phyloP scores from a whole-genome alignment of 2,888 invertebrate species.

The Aphodius granarius region DNA sequence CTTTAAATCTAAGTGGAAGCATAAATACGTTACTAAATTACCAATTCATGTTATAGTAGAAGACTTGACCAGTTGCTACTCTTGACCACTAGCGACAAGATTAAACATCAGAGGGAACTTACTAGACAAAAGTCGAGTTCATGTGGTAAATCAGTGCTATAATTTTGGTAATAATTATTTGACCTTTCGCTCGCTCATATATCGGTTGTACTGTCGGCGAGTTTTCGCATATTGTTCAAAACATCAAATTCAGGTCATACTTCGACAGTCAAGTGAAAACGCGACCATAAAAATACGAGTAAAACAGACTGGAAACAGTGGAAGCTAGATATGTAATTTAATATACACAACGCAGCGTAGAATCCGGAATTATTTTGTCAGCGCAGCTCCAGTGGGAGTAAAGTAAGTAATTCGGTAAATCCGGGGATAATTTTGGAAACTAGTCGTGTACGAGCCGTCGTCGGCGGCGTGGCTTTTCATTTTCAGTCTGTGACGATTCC shows the following conservation, averaged over 20 bases:
- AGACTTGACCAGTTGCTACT: too few relatives aligned
- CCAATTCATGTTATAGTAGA: too few relatives aligned
- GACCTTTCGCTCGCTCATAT: too few relatives aligned
- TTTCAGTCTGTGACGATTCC: neutral
- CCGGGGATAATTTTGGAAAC: neutral
- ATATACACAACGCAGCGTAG: neutral
- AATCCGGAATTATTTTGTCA: neutral
- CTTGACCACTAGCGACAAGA: too few relatives aligned
- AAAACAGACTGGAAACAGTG: neutral
- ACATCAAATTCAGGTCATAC: neutral
- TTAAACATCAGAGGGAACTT: too few relatives aligned
- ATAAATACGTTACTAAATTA: too few relatives aligned
- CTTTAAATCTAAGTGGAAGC: too few relatives aligned
- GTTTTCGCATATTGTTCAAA: too few relatives aligned
- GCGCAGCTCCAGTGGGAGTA: neutral
- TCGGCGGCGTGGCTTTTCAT: neutral
- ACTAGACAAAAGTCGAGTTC: too few relatives aligned
- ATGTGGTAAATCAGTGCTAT: too few relatives aligned
- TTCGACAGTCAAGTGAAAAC: neutral
- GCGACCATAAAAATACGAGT: neutral
- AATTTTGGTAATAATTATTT: too few relatives aligned
- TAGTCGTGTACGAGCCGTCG: neutral
- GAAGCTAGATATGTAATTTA: neutral
- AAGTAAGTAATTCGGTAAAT: neutral
- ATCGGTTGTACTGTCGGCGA: too few relatives aligned